phyloP scores from a whole-genome alignment of 2,113 vertebrate species.

The Xyrauchen texanus region DNA sequence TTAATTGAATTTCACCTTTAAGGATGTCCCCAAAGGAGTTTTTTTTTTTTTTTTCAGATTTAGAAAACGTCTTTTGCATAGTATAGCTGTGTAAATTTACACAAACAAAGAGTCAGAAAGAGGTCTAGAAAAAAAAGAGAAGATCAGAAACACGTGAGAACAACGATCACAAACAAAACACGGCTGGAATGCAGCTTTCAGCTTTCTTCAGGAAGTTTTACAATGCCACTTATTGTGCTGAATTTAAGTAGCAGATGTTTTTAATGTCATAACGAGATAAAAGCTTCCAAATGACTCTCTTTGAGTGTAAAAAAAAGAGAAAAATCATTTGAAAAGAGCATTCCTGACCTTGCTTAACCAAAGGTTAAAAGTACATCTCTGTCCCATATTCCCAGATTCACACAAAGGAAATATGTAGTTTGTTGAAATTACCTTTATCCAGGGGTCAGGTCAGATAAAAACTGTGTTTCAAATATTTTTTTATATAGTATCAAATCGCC shows the following conservation, averaged over 20 bases:
- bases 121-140: constrained; percentile 14
- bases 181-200: constrained; percentile 40
- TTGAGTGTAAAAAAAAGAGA: constrained; percentile 29
- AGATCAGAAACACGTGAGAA: constrained; percentile 44
- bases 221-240: constrained; percentile 48
- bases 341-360: constrained; percentile 27
- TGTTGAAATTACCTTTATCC: neutral
- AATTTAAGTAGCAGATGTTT: constrained; percentile 59
- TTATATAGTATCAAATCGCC: neutral
- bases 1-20: too few species aligned
- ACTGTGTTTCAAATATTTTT: neutral
- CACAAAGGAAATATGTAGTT: neutral
- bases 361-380: constrained; percentile 2
- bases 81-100: neutral
- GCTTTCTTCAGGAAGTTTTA: constrained; percentile 25
- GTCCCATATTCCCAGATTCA: neutral
- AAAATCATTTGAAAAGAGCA: neutral
- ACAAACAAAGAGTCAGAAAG: neutral
- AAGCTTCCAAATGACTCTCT: constrained; percentile 64
- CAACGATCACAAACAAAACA: constrained; percentile 28
- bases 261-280: constrained; percentile 69
- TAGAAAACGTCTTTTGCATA: neutral
- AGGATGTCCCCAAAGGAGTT: too few species aligned
- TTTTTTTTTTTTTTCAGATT: neutral
- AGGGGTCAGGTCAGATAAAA: neutral